Evolutionary conservation across 2,113 vertebrate species (phyloP).

Genomic region (Sinocyclocheilus anophthalmus): DNA sequence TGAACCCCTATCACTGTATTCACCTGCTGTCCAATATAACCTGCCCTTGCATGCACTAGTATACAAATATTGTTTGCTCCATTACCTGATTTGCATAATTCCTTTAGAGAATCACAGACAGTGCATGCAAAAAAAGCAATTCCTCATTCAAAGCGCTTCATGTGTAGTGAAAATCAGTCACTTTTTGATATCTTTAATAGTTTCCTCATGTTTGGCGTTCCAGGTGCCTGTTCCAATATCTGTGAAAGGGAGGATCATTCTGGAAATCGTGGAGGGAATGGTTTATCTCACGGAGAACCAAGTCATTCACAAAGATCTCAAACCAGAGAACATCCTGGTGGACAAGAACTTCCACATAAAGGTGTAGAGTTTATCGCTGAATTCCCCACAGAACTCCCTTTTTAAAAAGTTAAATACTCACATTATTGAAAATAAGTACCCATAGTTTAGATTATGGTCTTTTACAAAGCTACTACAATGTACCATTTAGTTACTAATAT

Average conservation of each 20-base stretch:
- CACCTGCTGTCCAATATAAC: too few relatives aligned
- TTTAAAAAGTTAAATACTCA: neutral
- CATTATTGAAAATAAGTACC: too few relatives aligned
- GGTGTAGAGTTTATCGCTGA: slow-evolving; percentile 68
- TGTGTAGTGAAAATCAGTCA: neutral
- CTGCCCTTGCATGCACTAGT: too few relatives aligned
- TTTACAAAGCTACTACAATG: too few relatives aligned
- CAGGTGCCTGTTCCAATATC: slow-evolving; percentile 83
- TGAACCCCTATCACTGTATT: too few relatives aligned
- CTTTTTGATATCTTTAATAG: neutral
- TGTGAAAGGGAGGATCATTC: slow-evolving; percentile 86
- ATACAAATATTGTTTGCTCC: neutral
- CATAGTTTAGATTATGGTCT: too few relatives aligned
- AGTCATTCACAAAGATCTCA: slow-evolving; percentile 94
- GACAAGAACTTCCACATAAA: slow-evolving; percentile 92
- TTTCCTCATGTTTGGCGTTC: slow-evolving; percentile 50
- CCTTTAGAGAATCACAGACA: too few relatives aligned
- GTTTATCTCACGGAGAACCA: slow-evolving; percentile 81
- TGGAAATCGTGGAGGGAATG: slow-evolving; percentile 93
- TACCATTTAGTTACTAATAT: too few relatives aligned
- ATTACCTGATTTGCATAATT: neutral
- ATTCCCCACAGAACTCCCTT: neutral
- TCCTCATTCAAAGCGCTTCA: neutral
- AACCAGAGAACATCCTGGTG: slow-evolving; percentile 94
- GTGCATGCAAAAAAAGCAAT: too few relatives aligned